phyloP scores from a whole-genome alignment of 2,113 vertebrate species.

The Cromileptes altivelis region DNA sequence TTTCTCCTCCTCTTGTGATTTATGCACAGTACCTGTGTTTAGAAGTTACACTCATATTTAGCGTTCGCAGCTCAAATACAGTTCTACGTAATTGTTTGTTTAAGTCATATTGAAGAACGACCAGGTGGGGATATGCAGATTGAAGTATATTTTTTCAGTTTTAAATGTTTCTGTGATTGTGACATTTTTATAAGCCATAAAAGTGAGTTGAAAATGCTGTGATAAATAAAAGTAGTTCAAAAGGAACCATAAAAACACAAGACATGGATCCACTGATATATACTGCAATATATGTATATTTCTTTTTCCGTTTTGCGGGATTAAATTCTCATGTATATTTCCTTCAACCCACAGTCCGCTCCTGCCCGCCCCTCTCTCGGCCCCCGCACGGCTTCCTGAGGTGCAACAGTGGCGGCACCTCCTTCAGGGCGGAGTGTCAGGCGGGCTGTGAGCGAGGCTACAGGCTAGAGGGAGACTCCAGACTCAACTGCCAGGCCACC shows the following conservation, averaged over 20 bases:
- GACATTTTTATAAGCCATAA: background rate
- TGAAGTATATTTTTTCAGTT: background rate
- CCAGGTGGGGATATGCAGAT: no score
- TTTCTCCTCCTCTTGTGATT: conserved; percentile 29
- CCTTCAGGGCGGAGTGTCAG: conserved; percentile 88
- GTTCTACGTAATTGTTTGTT: background rate
- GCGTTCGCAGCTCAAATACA: background rate
- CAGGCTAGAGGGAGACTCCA: conserved; percentile 88
- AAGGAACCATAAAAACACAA: background rate
- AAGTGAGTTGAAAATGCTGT: background rate
- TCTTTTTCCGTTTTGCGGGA: background rate
- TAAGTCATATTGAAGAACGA: no score
- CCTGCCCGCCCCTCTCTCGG: conserved; percentile 87
- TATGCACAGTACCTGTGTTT: conserved; percentile 21
- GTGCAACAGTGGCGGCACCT: conserved; percentile 85
- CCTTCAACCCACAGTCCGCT: conserved; percentile 85
- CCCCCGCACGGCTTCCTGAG: conserved; percentile 89
- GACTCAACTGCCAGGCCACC: conserved; percentile 90
- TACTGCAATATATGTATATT: conserved; percentile 16
- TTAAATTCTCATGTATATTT: conserved; percentile 13
- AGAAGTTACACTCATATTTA: background rate
- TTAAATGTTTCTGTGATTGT: background rate
- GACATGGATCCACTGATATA: background rate
- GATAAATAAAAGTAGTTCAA: no score
- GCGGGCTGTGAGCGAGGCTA: conserved; percentile 91